Percentiles rank a stretch among this genome's conserved stretches.
Evolutionary conservation across 2,797 vertebrate genomes (phyloP).

Genomic region (Phoeniculus purpureus): DNA sequence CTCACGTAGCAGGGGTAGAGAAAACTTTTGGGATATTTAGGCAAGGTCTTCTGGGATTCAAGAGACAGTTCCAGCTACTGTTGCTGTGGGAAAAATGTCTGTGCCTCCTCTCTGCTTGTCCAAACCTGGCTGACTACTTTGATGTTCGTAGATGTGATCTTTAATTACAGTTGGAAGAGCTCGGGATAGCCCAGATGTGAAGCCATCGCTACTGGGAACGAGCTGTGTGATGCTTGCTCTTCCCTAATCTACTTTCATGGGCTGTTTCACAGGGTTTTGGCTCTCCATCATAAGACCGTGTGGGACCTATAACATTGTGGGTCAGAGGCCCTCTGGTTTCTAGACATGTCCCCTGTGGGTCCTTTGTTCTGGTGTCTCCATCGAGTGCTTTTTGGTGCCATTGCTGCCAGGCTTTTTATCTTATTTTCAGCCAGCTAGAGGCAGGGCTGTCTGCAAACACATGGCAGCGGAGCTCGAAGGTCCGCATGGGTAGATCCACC

Average conservation of each 20-base stretch:
- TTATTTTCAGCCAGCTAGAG: neutral
- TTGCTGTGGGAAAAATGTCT: neutral
- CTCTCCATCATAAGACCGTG: fast-evolving
- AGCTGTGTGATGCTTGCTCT: neutral
- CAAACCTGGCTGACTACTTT: neutral
- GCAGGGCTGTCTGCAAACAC: neutral
- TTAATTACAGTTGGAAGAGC: neutral
- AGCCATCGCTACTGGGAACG: neutral
- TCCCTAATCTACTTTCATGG: neutral
- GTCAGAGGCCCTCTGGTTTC: neutral
- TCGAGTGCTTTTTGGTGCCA: neutral
- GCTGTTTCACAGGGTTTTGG: neutral
- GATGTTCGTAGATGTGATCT: neutral
- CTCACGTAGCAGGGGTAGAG: neutral
- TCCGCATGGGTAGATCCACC: fast-evolving
- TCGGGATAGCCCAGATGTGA: neutral
- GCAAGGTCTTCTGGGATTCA: neutral
- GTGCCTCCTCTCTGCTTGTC: neutral
- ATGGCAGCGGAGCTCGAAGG: neutral
- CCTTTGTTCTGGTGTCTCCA: neutral
- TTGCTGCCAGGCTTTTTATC: neutral
- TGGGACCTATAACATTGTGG: neutral
- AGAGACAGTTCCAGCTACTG: neutral
- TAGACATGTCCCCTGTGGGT: fast-evolving
- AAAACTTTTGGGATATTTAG: neutral